Evolutionary conservation across 30 jellyfish, hydroid and myxozoan species (phyloP), one percentile per base, ranked within the genome.

Genomic region (Pelagia noctiluca): DNA sequence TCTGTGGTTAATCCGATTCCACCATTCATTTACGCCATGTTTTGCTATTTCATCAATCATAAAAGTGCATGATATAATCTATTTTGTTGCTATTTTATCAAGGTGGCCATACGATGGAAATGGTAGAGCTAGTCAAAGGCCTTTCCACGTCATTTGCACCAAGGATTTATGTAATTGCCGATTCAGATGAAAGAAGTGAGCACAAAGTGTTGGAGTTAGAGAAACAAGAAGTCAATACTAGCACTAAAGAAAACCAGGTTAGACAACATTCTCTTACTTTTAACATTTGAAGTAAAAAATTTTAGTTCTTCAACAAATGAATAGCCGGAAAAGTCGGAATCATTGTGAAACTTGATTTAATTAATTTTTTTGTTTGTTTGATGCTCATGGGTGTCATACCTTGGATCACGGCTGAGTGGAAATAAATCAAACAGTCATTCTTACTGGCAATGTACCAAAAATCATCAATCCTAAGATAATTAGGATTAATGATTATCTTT

Each of bases 21-120:
- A 31, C 1, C 1, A 37, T 21, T 23, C 13, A 2, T 29, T 68
- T 31, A 30, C 63, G 7, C 13, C 3, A 4, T 31, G 34, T 21
- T 16, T 3, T 21, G 23, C 5, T 64, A 64, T 22, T 64, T 64
- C 7, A 4, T 10, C 4, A 2, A 3, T 22, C 78, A 21, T 22
- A 10, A 21, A 64, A 2, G 7, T 12, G 32, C 23, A 64, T 24
- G 7, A 64, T 64, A 21, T 30, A 11, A 5, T n/a, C 22, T 10
- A 64, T 7, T 4, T 29, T 64, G 7, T 52, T 24, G 7, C 38
- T n/a, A 35, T 71, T 75, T 53, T 37, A 16, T 35, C 31, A 64
- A 92, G 98, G 98, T 61, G 98, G 98, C 10, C 98, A 92, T 62
- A 92, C 98, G n/a, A 79, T 89, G 78, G 98, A 92, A 77, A 92